Evolutionary conservation across 2,797 vertebrate species (phyloP).

Genomic region (Ibycter americanus): DNA sequence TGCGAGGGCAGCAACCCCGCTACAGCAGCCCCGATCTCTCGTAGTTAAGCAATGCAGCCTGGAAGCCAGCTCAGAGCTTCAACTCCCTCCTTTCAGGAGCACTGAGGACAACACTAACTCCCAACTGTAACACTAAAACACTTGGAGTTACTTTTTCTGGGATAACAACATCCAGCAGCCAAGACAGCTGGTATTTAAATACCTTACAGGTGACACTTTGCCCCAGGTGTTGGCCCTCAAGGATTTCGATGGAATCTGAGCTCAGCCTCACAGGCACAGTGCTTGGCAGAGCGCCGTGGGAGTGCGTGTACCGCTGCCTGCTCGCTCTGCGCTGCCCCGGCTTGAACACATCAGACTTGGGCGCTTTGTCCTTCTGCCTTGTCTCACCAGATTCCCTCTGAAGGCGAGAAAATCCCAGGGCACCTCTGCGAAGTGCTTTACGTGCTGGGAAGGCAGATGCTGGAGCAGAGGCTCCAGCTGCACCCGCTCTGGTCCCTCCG

Average conservation of each 20-base stretch:
- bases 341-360: fast-evolving
- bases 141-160: fast-evolving
- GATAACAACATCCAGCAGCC: neutral
- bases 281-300: fast-evolving
- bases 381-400: neutral
- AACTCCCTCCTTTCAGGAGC: neutral
- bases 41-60: fast-evolving
- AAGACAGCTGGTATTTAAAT: neutral
- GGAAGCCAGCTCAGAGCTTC: neutral
- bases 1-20: fast-evolving
- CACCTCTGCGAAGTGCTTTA: neutral
- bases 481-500: neutral
- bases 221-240: fast-evolving
- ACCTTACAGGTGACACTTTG: too few species aligned
- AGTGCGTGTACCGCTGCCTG: fast-evolving
- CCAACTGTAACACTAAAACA: fast-evolving
- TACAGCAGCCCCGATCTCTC: fast-evolving
- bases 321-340: fast-evolving
- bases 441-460: fast-evolving
- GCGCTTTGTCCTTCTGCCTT: neutral
- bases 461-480: neutral
- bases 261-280: fast-evolving
- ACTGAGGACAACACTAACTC: fast-evolving
- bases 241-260: neutral
- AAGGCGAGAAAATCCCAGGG: neutral